A percentile compares a stretch with the other conserved stretches of the same genome.
These are phyloP conservation scores for Anoplolepis gracilipes DNA, from an alignment of 1,140 invertebrate species.

Conservation along the genomic window DNA sequence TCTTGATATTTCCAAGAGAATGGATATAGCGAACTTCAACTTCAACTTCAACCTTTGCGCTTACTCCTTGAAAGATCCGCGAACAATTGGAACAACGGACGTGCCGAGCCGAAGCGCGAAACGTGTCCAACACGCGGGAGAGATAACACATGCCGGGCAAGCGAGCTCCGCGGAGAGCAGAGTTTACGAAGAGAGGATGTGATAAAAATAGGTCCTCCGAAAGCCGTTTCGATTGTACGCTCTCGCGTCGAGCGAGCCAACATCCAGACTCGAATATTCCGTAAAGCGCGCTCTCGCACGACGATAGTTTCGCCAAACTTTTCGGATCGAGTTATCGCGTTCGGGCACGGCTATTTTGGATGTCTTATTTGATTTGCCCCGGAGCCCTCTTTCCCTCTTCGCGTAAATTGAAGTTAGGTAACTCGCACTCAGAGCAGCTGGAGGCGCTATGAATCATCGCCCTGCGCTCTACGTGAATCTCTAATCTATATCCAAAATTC, in stretches of 20 bases:
- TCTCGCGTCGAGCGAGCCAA: neutral
- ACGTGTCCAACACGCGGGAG: slow-evolving; percentile 37
- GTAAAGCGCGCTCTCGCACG: too few species aligned
- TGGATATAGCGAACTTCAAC: neutral
- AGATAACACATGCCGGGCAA: slow-evolving; percentile 43
- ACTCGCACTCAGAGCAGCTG: slow-evolving; percentile 8
- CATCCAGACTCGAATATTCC: neutral
- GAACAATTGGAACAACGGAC: neutral
- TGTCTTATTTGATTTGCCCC: slow-evolving; percentile 42
- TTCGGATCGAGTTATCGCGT: slow-evolving; percentile 52
- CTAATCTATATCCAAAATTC: slow-evolving; percentile 2
- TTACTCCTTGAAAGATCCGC: neutral
- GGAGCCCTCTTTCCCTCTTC: neutral
- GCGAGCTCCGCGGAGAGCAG: slow-evolving; percentile 20
- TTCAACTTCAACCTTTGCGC: neutral
- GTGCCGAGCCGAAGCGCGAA: slow-evolving; percentile 1
- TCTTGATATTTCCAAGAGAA: neutral
- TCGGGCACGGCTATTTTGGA: slow-evolving; percentile 36
- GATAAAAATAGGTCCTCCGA: slow-evolving; percentile 48
- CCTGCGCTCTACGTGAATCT: neutral
- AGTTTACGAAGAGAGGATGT: slow-evolving; percentile 39
- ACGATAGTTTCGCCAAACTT: slow-evolving; percentile 27
- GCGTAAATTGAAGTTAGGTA: slow-evolving; percentile 35
- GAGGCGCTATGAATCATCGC: slow-evolving; percentile 43
- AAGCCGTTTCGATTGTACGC: slow-evolving; percentile 25